Base-by-base conservation (phyloP, 2,888 invertebrate species). In the Boloria selene region DNA sequence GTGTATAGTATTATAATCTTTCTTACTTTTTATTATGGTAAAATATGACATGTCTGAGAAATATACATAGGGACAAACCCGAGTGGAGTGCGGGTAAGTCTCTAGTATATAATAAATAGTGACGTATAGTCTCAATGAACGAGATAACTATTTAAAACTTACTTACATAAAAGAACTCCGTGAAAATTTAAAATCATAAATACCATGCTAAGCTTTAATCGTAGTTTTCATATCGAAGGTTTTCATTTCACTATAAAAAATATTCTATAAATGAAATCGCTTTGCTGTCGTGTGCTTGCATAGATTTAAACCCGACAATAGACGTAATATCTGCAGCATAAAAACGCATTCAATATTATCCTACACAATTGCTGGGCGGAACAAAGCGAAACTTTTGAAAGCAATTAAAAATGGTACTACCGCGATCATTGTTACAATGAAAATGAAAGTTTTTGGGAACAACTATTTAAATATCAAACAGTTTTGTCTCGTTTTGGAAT, bases 311-410 rank as follows among this genome's bases (percentile, higher is more conserved):
- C 58, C 17, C 49, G 59, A 72, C 69, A 72, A 72, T 70, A 61
- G 69, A 63, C 65, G 67, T 70, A 61, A 68, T 72, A 69, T 64
- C 69, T 51, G 61, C 38, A 54, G 69, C 64, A 61, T 69, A 67
- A 72, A 70, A 72, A 72, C 59, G 64, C 67, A 69, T 65, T 64
- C 67, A 63, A 67, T 65, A 65, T 67, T 58, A 63, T 68, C 47
- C 52, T 52, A 52, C 52, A 65, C 65, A 68, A 68, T 68, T 61
- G 62, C 58, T 60, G 42, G 17, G 16, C 49, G 26, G 59, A 26
- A 67, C 65, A 70, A 70, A 71, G 64, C 61, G 61, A 31, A 54
- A 61, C 55, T 61, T 68, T 65, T 54, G 65, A 65, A 65, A 68
- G 68, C 65, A 65, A 68, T 68, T 68, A 68, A 68, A 65, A 65